Evolutionary conservation across 2,797 vertebrate genomes (phyloP), one percentile per base, ranked within the genome.

Genomic region (Falco novaeseelandiae): DNA sequence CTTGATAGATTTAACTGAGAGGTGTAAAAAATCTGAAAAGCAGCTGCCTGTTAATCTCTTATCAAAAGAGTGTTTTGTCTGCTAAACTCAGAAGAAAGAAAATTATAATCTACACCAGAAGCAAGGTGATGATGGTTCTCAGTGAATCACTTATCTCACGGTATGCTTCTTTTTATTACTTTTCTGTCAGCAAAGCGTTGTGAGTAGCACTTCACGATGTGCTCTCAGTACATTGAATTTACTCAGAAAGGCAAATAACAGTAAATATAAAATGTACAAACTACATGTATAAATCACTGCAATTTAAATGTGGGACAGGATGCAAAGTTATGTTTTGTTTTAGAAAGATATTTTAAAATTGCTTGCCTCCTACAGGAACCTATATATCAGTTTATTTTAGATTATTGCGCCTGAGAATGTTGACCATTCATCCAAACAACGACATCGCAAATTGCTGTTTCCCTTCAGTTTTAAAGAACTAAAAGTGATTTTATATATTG

Each of bases 401-500:
- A 65, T 91, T 81, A 97, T 87, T 96, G 87, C 86, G 97, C 92
- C 93, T 94, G 94, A 94, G 85, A 97, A 95, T 65, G 59, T 59
- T 89, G 93, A 83, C 88, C 94, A 84, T 96, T 91, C 54, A 94
- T 97, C 89, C 72, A 90, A 87, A 81, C 1, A 20, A 82, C 93
- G 97, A 92, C 96, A 95, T 74, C 6, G 27, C 62, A 76, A 97
- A 97, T 97, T 96, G 91, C 54, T 72, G 63, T 81, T 96, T 96
- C 84, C 74, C 61, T 96, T 96, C 74, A 77, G 69, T 91, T 97
- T 97, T 94, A 97, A 97, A 95, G 92, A 97, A 96, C 84, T 72
- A 58, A 87, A 97, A 97, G 79, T 80, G 76, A 93, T 96, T 96
- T 82, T 91, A 95, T 97, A 97, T 97, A 96, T 95, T 87, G 83